Evolutionary conservation across 2,888 invertebrate species (phyloP).

Genomic region (Coenonympha arcania): DNA sequence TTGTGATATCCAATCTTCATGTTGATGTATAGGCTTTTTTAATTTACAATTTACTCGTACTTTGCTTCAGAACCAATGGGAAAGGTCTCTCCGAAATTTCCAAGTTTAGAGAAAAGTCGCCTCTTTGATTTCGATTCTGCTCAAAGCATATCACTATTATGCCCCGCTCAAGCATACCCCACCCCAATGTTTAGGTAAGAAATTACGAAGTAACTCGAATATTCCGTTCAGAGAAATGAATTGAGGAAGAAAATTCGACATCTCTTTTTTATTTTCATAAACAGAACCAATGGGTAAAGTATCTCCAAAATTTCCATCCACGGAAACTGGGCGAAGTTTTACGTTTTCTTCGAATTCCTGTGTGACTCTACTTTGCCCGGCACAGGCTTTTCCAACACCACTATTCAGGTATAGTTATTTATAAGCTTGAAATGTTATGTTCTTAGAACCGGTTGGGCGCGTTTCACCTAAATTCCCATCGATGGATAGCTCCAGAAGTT

Average conservation of each 20-base stretch:
- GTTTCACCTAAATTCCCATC: constrained; percentile 77
- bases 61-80: constrained; percentile 74
- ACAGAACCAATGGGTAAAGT: constrained; percentile 87
- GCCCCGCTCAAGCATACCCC: constrained; percentile 80
- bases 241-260: not conserved
- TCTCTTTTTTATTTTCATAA: constrained; percentile 37
- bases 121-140: constrained; percentile 56
- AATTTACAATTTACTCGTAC: constrained; percentile 2
- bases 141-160: constrained; percentile 72
- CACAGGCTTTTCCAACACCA: constrained; percentile 82
- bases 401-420: constrained; percentile 78
- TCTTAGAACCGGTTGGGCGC: constrained; percentile 77
- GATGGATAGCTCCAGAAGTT: constrained; percentile 77
- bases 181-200: constrained; percentile 81
- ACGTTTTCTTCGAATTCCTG: constrained; percentile 63
- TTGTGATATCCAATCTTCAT: constrained; percentile 3
- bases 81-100: constrained; percentile 80
- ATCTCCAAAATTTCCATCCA: constrained; percentile 77
- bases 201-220: constrained; percentile 13
- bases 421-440: constrained; percentile 41
- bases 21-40: not conserved
- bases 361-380: constrained; percentile 79
- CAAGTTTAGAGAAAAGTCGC: constrained; percentile 60
- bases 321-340: constrained; percentile 69
- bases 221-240: not conserved